Base-by-base conservation (phyloP, 2,888 invertebrate species). In the Chrysodeixis includens region DNA sequence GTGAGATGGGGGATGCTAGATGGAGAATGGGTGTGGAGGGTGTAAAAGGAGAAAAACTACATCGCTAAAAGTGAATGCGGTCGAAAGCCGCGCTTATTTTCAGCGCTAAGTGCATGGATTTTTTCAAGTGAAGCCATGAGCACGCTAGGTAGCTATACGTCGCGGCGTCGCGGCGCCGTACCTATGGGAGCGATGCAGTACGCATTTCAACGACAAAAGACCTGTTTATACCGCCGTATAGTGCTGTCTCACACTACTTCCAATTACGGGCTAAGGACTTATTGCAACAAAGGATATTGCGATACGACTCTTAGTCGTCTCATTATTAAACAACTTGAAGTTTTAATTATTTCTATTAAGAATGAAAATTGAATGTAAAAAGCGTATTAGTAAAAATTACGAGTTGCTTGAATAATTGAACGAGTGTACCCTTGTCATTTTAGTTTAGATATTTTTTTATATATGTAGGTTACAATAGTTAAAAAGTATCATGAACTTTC, bases 41-140 rank as follows among this genome's bases (percentile, higher is more conserved):
- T 88, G 92, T 92, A 94, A 94, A 93, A 93, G 89, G 94, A 94
- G 93, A 94, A 94, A 94, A 95, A 94, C 95, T 94, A 93, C 93
- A 93, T 89, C 92, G 94, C 94, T 94, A 94, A 94, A 94, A 94
- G 94, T 94, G 94, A 95, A 95, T 93, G 95, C 95, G 94, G 95
- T 94, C 93, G 94, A 94, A 94, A 94, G 94, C 92, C 92, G 86
- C 92, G 93, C 93, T 94, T 94, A 94, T 94, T 94, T 87, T 93
- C 92, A 87, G 85, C 90, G 90, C 90, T 94, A 95, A 95, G 94
- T 94, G 94, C 95, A 94, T 94, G 93, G 94, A 93, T 94, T 94
- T 94, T 93, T 94, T 93, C 91, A 92, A 93, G 93, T 92, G 92
- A 92, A 88, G 89, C 89, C 86, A 90, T 88, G 88, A 94, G 90